Evolutionary conservation across 2,888 invertebrate species (phyloP), one percentile per base, ranked within the genome.

Genomic region (Stictocephala bisonia): DNA sequence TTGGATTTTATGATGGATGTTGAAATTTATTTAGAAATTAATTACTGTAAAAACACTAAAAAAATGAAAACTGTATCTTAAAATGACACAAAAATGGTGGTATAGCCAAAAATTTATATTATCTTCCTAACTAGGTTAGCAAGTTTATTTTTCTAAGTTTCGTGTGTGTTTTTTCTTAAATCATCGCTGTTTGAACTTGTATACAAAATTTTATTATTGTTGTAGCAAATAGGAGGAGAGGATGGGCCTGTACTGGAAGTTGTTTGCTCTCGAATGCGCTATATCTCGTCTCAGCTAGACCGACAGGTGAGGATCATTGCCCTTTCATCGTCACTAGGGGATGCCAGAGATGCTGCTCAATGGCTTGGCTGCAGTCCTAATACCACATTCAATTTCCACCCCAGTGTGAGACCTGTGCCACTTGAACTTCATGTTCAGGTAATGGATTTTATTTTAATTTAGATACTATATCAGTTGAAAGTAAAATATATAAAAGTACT

Each of bases 351-450:
- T 84, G 91, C 97, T 3, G 93, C 97, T 0, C 95, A 96, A 82
- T 99, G 99, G 99, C 86, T 99, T 50, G 98, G 98, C 20, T 97
- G 97, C 81, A 93, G 93, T 79, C 90, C 96, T 1, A 95, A 96
- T 80, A 91, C 93, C 26, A 95, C 96, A 1, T 99, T 99, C 86
- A 99, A 99, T 87, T 99, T 99, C 86, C 98, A 99, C 82, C 99
- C 99, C 0, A 97, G 96, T 82, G 98, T 99, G 1, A 87, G 99
- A 0, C 99, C 99, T 0, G 88, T 97, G 41, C 97, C 97, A 0
- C 85, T 99, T 20, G 98, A 99, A 83, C 85, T 99, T 53, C 98
- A 99, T 82, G 96, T 99, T 71, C 95, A 90, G 77, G 80, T 80
- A 41, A 58, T 60, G 44, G 0, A 24, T 11, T n/a, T 58, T 35